phyloP scores from a whole-genome alignment of 2,113 vertebrate genomes.

The Sminthopsis crassicaudata region DNA sequence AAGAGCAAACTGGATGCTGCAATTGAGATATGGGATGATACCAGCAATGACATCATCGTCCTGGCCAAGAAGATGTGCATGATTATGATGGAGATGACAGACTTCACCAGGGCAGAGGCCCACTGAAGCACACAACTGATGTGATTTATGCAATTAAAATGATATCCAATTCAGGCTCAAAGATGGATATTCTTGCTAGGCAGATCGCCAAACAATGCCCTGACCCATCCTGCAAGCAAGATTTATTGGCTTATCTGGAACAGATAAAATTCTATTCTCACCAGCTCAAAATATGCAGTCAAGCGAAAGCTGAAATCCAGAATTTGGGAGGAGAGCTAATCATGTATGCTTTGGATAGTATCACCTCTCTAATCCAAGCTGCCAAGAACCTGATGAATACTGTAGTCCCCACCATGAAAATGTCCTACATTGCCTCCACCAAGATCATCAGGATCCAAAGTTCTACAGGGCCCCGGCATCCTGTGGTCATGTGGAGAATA shows the following conservation, averaged over 20 bases:
- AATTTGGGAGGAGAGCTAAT: conserved; percentile 85
- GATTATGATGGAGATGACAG: conserved; percentile 90
- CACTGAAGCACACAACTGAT: too few relatives aligned
- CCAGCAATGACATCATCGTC: conserved; percentile 88
- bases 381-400: conserved; percentile 90
- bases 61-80: conserved; percentile 89
- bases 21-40: conserved; percentile 89
- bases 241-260: conserved; percentile 86
- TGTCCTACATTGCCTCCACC: conserved; percentile 89
- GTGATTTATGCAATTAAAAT: too few relatives aligned
- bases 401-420: conserved; percentile 89
- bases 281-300: conserved; percentile 88
- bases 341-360: conserved; percentile 87
- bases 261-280: conserved; percentile 88
- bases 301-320: conserved; percentile 88
- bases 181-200: too few relatives aligned
- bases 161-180: too few relatives aligned
- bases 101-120: conserved; percentile 89
- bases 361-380: conserved; percentile 88
- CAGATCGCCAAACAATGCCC: too few relatives aligned
- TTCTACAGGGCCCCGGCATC: conserved; percentile 80
- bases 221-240: conserved; percentile 85
- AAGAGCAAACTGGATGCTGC: conserved; percentile 88
- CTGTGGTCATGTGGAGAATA: conserved; percentile 89
- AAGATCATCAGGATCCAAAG: conserved; percentile 89